These are phyloP conservation scores for Ataeniobius toweri DNA, from an alignment of 2,797 vertebrate species.

Conservation along the genomic window DNA sequence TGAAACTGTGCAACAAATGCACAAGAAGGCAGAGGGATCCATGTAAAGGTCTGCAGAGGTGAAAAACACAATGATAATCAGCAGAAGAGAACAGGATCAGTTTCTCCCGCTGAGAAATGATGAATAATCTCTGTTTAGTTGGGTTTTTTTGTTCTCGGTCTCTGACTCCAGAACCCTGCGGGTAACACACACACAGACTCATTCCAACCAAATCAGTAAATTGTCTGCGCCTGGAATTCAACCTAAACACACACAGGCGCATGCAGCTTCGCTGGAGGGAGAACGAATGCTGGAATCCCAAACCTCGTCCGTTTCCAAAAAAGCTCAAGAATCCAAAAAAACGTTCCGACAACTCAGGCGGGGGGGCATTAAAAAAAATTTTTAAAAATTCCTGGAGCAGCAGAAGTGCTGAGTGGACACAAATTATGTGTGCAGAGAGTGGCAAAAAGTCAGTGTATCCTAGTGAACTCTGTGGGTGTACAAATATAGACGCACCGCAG, in stretches of 20 bases:
- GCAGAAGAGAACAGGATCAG: conserved; percentile 34
- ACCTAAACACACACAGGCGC: conserved; percentile 21
- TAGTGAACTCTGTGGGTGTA: conserved; percentile 45
- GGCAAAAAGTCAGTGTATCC: conserved; percentile 57
- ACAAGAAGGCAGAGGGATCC: not conserved
- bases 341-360: conserved; percentile 61
- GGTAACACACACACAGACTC: conserved; percentile 75
- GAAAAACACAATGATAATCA: conserved; percentile 36
- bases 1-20: not conserved
- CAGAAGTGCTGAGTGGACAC: conserved; percentile 65
- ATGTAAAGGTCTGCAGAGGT: conserved; percentile 26
- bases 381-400: conserved; percentile 42
- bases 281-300: conserved; percentile 54
- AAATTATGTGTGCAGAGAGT: conserved; percentile 38
- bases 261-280: conserved; percentile 35
- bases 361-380: conserved; percentile 15
- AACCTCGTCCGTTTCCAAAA: conserved; percentile 55
- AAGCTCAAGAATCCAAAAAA: conserved; percentile 66
- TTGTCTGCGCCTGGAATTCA: conserved; percentile 65
- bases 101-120: conserved; percentile 38
- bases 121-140: conserved; percentile 36
- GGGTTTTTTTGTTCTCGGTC: conserved; percentile 11
- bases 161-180: conserved; percentile 59
- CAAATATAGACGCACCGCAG: conserved; percentile 54
- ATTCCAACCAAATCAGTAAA: conserved; percentile 79